A percentile compares a stretch with the other conserved stretches of the same genome.
These are phyloP conservation scores for Pseudachorutes palmiensis DNA, from an alignment of 1,140 invertebrate species.

Conservation along the genomic window DNA sequence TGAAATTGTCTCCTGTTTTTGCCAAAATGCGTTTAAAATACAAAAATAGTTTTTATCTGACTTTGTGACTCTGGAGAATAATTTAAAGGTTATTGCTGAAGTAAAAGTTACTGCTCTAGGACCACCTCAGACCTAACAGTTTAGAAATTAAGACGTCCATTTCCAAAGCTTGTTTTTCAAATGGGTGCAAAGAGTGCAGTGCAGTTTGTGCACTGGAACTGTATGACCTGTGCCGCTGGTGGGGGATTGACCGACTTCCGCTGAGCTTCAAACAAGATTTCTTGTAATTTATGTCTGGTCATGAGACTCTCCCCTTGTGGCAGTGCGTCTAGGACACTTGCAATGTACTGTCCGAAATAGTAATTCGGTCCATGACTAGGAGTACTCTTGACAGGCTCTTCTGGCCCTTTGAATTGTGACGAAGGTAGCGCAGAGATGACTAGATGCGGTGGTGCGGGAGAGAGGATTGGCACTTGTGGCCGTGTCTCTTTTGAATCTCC, in stretches of 20 bases:
- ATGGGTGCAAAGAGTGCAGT: neutral
- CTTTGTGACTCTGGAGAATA: too few relatives aligned
- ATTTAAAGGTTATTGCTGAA: too few relatives aligned
- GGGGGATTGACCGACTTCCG: neutral
- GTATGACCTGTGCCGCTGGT: neutral
- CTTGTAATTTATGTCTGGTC: constrained; percentile 1
- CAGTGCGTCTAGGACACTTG: neutral
- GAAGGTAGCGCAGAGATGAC: neutral
- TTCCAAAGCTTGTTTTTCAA: too few relatives aligned
- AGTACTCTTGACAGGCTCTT: neutral
- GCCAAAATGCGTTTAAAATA: too few relatives aligned
- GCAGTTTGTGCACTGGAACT: constrained; percentile 2
- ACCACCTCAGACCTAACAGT: too few relatives aligned
- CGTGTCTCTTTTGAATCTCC: neutral
- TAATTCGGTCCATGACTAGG: neutral
- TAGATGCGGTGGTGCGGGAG: neutral
- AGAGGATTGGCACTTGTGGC: neutral
- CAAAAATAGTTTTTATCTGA: too few relatives aligned
- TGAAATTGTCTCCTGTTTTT: too few relatives aligned
- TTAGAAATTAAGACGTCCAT: too few relatives aligned
- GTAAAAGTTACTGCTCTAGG: too few relatives aligned
- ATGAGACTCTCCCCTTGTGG: neutral
- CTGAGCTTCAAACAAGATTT: neutral
- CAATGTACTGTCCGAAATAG: constrained; percentile 5
- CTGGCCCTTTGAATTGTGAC: neutral